These are phyloP conservation scores for Acrocephalus kingi DNA, from an alignment of 2,113 vertebrate species.

Conservation along the genomic window DNA sequence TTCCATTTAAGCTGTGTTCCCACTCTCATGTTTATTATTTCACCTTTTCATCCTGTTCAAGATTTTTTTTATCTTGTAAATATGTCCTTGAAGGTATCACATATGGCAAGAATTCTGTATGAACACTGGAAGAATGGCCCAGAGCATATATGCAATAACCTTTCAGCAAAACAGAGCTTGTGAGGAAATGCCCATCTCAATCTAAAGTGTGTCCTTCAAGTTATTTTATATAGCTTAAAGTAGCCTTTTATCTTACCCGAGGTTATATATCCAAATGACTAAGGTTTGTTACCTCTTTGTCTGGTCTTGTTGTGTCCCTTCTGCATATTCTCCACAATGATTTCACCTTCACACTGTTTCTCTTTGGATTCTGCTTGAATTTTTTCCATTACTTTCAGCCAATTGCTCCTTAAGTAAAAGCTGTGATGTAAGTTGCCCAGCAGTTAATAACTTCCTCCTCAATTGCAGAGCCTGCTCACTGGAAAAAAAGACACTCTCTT, in stretches of 20 bases:
- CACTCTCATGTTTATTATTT: not conserved
- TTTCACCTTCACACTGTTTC: not conserved
- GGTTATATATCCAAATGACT: not conserved
- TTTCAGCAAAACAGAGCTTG: not conserved
- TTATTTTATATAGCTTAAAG: not conserved
- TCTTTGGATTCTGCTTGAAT: not conserved
- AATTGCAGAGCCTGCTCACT: not conserved
- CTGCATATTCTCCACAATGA: not conserved
- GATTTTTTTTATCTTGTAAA: not conserved
- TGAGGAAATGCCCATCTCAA: not conserved
- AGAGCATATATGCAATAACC: not conserved
- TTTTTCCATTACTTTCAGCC: not conserved
- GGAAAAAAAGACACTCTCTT: not conserved
- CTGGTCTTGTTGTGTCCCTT: not conserved
- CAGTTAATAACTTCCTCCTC: not conserved
- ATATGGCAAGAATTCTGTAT: not conserved
- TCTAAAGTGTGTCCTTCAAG: not conserved
- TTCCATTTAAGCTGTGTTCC: not conserved
- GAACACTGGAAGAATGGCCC: not conserved
- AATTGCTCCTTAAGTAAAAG: not conserved
- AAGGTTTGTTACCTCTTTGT: not conserved
- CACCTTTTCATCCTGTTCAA: not conserved
- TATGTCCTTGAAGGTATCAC: not conserved
- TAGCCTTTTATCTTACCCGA: not conserved
- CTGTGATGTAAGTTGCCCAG: not conserved